Conservation (phyloP, 2,888 invertebrate species). For the Poecilus cupreus region DNA sequence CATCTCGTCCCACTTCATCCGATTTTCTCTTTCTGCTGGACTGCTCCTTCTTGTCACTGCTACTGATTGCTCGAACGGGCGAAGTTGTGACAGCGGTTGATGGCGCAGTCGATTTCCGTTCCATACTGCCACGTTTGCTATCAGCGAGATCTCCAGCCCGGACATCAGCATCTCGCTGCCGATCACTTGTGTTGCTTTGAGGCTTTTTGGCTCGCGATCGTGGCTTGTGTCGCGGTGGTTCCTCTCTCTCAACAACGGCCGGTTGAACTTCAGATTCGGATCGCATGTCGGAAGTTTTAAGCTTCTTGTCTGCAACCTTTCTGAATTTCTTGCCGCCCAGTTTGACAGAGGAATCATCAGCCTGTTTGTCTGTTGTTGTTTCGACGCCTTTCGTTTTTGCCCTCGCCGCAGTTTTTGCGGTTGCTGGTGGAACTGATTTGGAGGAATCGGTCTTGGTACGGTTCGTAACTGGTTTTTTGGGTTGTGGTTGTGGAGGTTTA, state of each 20-base stretch:
- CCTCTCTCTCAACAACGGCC: conserved; percentile 85
- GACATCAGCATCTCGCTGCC: conserved; percentile 81
- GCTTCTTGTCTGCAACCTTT: conserved; percentile 87
- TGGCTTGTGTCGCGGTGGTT: conserved; percentile 74
- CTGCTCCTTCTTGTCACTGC: conserved; percentile 61
- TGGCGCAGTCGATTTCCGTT: conserved; percentile 67
- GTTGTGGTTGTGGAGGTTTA: conserved; percentile 65
- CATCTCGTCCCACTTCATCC: conserved; percentile 67
- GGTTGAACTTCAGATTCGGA: conserved; percentile 81
- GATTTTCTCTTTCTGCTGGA: conserved; percentile 71
- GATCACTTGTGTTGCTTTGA: conserved; percentile 75
- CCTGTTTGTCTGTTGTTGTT: conserved; percentile 63
- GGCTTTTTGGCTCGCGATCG: conserved; percentile 61
- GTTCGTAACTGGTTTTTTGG: conserved; percentile 61
- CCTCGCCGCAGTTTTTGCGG: conserved; percentile 67
- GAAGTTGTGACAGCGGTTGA: conserved; percentile 60
- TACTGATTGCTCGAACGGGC: conserved; percentile 14
- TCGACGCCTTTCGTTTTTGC: conserved; percentile 62
- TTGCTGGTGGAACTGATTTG: conserved; percentile 60
- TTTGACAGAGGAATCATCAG: conserved; percentile 61
- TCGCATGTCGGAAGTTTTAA: conserved; percentile 89
- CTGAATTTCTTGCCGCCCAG: conserved; percentile 74
- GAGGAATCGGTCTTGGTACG: conserved; percentile 61
- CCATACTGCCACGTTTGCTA: conserved; percentile 74
- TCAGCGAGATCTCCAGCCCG: conserved; percentile 79